Evolutionary conservation across 2,113 vertebrate genomes (phyloP), one percentile per base, ranked within the genome.

Genomic region (Ammodytes marinus): DNA sequence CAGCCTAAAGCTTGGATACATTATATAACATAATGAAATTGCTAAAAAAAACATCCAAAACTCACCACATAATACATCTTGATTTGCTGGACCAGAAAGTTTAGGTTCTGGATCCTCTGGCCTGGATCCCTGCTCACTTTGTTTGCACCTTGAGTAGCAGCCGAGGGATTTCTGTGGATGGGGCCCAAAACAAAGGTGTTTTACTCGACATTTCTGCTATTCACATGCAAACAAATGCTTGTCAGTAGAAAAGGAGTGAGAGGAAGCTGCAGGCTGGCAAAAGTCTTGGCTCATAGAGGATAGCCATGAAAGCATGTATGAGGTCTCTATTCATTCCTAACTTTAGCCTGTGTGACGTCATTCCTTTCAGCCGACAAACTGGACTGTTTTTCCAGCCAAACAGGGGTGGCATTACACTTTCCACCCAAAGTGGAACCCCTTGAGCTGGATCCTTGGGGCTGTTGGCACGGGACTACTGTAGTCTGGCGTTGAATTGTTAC

Each of bases 1-100:
- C 42, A n/a, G 49, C 9, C 8, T 47, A 55, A 12, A 57, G 58
- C 13, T n/a, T 15, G 17, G 40, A 60, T 50, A 5, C 27, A 15
- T 71, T 70, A 19, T 43, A 40, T 61, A 63, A 67, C 15, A 43
- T 60, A 27, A 45, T 43, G 2, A 64, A 10, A 73, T n/a, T 19
- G 11, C 15, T 54, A 37, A 55, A 8, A 79, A 47, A 7, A 78
- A 67, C 39, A 43, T 57, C 7, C 40, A 27, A 45, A 59, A 82
- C 93, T 93, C 82, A 94, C 94, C 90, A 90, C 79, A 84, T 94
- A 95, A 84, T 86, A 94, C 0, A 82, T 79, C 67, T 89, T 95
- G 74, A 95, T 92, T 73, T 91, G 87, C 55, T 91, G 93, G 8
- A 94, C 82, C 1, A 95, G 90, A 47, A 80, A 10, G 64, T 72